Evolutionary conservation across 2,113 vertebrate genomes (phyloP), one percentile per base, ranked within the genome.

Genomic region (Daphoenositta chrysoptera): DNA sequence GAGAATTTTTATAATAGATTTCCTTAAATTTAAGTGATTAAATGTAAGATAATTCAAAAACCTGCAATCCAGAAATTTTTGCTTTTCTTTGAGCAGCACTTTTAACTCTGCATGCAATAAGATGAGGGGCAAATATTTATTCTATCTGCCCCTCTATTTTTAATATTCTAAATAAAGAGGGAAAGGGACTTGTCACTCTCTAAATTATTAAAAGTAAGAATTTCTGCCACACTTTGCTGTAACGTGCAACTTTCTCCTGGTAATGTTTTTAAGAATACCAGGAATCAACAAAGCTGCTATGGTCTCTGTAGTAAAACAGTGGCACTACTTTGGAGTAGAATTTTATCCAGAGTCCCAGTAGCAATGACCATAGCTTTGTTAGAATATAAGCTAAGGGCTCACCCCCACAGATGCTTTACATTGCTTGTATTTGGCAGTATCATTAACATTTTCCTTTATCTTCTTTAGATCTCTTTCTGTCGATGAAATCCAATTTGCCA

Each of bases 401-500:
- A 99, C 99, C 98, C 98, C 98, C 17, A 98, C 44, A 7, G 96
- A 95, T 84, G 90, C 51, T 92, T 98, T 98, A 44, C 98, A 94
- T 65, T 98, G 97, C 47, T 98, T 97, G 56, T 98, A 98, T 95
- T 98, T 98, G 82, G 91, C 45, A 58, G 98, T 95, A 91, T 99
- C 97, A 2, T 96, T 96, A 26, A 97, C 83, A 5, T 69, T 96
- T 50, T 96, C 97, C 71, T 98, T 98, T 89, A 99, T 97, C 50
- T 97, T 97, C 90, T 98, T 98, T 66, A 99, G 93, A 30, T 98
- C 97, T 27, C 82, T 96, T 68, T 98, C 98, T 96, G 98, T 98
- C 79, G 98, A 97, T 13, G 97, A 97, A 70, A 99, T 96, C 99
- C 99, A 99, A 81, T 95, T 98, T 75, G 98, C 98, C 48, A 99